A percentile compares a stretch with the other conserved stretches of the same genome.
phyloP scores from a whole-genome alignment of 2,797 vertebrate genomes.

The Falco berigora region DNA sequence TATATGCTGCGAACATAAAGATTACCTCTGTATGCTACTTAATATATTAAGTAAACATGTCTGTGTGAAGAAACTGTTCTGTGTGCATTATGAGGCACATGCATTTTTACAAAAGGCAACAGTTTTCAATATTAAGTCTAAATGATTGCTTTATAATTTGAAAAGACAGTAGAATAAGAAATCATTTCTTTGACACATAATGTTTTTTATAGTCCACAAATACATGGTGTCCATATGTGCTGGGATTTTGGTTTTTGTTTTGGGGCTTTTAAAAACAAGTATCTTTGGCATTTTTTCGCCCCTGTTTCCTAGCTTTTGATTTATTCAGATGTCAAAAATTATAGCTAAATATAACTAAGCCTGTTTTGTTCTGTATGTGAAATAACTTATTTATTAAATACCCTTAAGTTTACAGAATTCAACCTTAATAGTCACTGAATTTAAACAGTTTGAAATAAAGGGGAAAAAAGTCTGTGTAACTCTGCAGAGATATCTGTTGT shows the following conservation, averaged over 20 bases:
- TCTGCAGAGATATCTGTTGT: not conserved
- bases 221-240: not conserved
- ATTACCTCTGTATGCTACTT: not conserved
- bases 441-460: not conserved
- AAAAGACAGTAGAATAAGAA: not conserved
- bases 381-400: not conserved
- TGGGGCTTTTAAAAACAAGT: not conserved
- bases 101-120: not conserved
- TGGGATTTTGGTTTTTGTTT: not conserved
- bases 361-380: not conserved
- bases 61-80: not conserved
- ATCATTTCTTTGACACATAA: not conserved
- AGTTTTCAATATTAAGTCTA: not conserved
- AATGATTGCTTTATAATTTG: not conserved
- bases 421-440: not conserved
- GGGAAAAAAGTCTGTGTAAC: not conserved
- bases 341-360: not conserved
- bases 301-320: not conserved
- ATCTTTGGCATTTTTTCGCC: not conserved
- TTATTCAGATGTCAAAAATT: not conserved
- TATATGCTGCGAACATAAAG: not conserved
- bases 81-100: not conserved
- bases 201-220: not conserved
- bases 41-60: not conserved
- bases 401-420: not conserved